Conservation (phyloP, 2,797 vertebrate species). For the Chaunax sp. region DNA sequence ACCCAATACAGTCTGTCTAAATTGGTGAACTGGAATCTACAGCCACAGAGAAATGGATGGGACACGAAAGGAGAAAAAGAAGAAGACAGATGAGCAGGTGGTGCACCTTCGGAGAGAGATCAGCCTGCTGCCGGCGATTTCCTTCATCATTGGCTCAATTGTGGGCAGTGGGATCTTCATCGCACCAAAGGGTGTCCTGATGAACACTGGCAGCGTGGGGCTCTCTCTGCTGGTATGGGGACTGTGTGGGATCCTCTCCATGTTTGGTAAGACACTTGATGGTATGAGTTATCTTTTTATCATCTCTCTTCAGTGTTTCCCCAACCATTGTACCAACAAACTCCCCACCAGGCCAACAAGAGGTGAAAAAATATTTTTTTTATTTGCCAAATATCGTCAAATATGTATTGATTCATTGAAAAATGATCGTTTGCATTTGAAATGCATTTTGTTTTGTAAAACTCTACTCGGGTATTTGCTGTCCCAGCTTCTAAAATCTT, state of each 20-base stretch:
- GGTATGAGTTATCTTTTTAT: background rate
- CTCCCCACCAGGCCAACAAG: too few relatives aligned
- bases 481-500: too few relatives aligned
- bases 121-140: constrained; percentile 83
- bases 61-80: constrained; percentile 14
- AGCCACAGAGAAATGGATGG: constrained; percentile 43
- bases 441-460: too few relatives aligned
- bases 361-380: too few relatives aligned
- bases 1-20: background rate
- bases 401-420: too few relatives aligned
- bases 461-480: too few relatives aligned
- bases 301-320: too few relatives aligned
- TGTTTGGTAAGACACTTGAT: constrained; percentile 79
- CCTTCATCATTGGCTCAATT: constrained; percentile 87
- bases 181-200: constrained; percentile 89
- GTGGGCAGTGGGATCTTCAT: constrained; percentile 93
- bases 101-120: constrained; percentile 86
- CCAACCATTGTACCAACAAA: too few relatives aligned
- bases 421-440: too few relatives aligned
- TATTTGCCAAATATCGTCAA: too few relatives aligned
- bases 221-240: constrained; percentile 88
- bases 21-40: background rate
- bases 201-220: constrained; percentile 89
- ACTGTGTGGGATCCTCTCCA: constrained; percentile 86
- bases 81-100: constrained; percentile 50